Conservation (phyloP, 2,888 invertebrate genomes). For the Myopa tessellatipennis region DNA sequence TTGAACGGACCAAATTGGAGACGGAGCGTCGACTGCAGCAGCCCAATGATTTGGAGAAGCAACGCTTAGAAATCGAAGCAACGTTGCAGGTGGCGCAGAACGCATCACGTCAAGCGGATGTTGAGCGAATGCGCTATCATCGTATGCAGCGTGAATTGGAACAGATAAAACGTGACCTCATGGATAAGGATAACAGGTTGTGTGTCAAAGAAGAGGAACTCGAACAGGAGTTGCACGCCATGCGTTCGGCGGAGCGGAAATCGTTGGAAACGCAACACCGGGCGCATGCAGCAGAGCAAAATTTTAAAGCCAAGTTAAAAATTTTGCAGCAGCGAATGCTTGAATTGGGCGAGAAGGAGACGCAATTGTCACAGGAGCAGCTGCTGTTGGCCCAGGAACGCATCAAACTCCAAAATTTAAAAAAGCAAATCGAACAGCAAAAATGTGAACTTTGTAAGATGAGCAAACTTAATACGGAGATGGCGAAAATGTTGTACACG, state of each 20-base stretch:
- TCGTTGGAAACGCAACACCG: constrained; percentile 57
- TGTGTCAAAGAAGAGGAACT: constrained; percentile 63
- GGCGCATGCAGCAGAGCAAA: constrained; percentile 58
- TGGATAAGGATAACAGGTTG: constrained; percentile 61
- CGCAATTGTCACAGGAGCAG: constrained; percentile 63
- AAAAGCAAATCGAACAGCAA: constrained; percentile 57
- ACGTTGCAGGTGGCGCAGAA: constrained; percentile 65
- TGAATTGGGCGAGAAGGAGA: constrained; percentile 64
- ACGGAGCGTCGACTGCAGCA: constrained; percentile 58
- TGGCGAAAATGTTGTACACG: constrained; percentile 52
- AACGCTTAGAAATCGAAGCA: constrained; percentile 62
- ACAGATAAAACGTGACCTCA: constrained; percentile 60
- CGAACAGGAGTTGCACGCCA: constrained; percentile 56
- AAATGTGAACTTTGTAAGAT: constrained; percentile 66
- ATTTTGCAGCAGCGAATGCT: constrained; percentile 59
- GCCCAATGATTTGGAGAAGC: constrained; percentile 53
- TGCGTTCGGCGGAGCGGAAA: constrained; percentile 60
- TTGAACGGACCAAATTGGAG: constrained; percentile 62
- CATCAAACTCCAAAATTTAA: constrained; percentile 60
- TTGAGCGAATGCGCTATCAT: constrained; percentile 63
- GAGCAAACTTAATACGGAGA: constrained; percentile 58
- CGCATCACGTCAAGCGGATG: constrained; percentile 63
- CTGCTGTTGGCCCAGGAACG: constrained; percentile 64
- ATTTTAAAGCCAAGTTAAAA: constrained; percentile 61
- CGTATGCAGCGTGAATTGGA: constrained; percentile 64